Evolutionary conservation across 2,113 vertebrate genomes (phyloP), one percentile per base, ranked within the genome.

Genomic region (Sapayoa aenigma): DNA sequence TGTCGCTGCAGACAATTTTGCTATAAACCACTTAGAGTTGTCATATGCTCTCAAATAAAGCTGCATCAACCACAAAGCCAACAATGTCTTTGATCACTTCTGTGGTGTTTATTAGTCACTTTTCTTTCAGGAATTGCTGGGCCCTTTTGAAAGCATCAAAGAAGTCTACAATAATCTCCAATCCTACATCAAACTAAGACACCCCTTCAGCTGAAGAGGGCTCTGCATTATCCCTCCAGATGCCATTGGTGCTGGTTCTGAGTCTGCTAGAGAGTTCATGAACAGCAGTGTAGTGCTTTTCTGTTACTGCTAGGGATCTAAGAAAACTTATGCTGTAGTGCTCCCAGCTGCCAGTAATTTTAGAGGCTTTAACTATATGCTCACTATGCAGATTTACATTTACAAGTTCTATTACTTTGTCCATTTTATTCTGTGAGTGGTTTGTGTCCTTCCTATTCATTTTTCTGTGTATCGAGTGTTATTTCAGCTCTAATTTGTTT

Each of bases 401-500:
- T 96, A 91, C 91, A 89, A 95, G 86, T 81, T 97, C 88, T 91
- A 62, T 96, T 89, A 84, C 91, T 96, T 96, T 86, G 68, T 92
- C 88, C 85, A 46, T 96, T 96, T 96, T 89, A 75, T 89, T 94
- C 83, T 77, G 59, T 49, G 83, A 95, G 95, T 90, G 76, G 94
- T 86, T 97, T 49, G 4, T 60, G 92, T 96, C 95, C 71, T 87
- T 77, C 39, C 72, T 91, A 91, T 94, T 96, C 80, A 91, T 95
- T 93, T 90, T 94, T 88, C 52, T 90, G n/a, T 59, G 47, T 80
- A 86, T 77, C 8, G 21, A 93, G 72, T 88, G 93, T 95, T 95
- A 94, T 96, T 96, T 96, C 91, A 86, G 89, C 78, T 97, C 89
- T 95, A 91, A 95, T 95, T 96, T 96, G 93, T 96, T 96, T 94